Evolutionary conservation across 2,113 vertebrate genomes (phyloP).

Genomic region (Lepus europaeus): DNA sequence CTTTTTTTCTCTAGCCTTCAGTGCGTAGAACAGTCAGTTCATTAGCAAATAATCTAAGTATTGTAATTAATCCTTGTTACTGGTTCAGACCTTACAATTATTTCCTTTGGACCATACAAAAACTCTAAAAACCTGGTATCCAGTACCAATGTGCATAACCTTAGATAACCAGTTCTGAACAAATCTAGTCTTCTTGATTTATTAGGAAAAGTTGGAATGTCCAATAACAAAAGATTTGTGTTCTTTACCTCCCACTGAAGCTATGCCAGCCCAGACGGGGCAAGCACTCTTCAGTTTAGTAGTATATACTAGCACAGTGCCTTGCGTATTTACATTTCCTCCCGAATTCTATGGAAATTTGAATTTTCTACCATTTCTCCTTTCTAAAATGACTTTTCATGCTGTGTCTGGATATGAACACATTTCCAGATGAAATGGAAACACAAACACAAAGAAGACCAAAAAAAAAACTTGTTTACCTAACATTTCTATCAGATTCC

Average conservation of each 20-base stretch:
- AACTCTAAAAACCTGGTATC: background rate
- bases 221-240: background rate
- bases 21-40: background rate
- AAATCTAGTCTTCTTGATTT: background rate
- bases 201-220: background rate
- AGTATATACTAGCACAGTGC: background rate
- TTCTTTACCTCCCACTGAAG: background rate
- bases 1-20: background rate
- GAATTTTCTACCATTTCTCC: background rate
- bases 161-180: background rate
- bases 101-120: background rate
- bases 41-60: background rate
- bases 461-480: background rate
- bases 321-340: background rate
- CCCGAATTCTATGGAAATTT: background rate
- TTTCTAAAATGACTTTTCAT: background rate
- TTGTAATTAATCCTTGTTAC: background rate
- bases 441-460: background rate
- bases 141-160: background rate
- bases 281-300: background rate
- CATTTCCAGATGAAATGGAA: no score
- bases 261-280: background rate
- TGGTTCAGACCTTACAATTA: background rate
- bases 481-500: background rate
- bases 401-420: background rate